Evolutionary conservation across 2,113 vertebrate genomes (phyloP).

Genomic region (Tauraco erythrolophus): DNA sequence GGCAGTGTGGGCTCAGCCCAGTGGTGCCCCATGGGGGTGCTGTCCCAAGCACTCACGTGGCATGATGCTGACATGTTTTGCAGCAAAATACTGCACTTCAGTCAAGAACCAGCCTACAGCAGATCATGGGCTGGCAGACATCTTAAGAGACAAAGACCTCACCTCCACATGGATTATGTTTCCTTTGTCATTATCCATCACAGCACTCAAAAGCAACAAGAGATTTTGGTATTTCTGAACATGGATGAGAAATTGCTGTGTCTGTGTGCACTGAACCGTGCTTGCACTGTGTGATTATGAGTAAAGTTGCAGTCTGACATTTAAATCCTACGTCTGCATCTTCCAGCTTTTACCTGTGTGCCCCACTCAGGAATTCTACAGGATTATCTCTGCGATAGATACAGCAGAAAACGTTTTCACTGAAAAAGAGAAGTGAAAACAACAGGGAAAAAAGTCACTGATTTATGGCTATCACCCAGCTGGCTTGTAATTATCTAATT

Average conservation of each 20-base stretch:
- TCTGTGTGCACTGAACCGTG: background rate
- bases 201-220: background rate
- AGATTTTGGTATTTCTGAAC: background rate
- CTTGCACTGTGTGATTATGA: background rate
- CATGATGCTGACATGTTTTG: background rate
- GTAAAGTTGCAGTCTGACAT: background rate
- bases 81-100: background rate
- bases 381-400: background rate
- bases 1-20: background rate
- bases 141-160: background rate
- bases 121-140: background rate
- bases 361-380: background rate
- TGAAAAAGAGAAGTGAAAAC: background rate
- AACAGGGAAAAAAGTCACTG: fast-evolving
- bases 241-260: background rate
- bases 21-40: background rate
- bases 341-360: background rate
- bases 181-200: background rate
- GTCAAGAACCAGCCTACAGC: background rate
- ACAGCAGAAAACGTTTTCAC: background rate
- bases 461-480: too few relatives aligned
- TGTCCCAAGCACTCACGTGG: background rate
- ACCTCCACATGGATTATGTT: background rate
- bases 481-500: too few relatives aligned
- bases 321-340: background rate